Base-by-base conservation (phyloP, 2,888 invertebrate species). In the Timema cristinae region DNA sequence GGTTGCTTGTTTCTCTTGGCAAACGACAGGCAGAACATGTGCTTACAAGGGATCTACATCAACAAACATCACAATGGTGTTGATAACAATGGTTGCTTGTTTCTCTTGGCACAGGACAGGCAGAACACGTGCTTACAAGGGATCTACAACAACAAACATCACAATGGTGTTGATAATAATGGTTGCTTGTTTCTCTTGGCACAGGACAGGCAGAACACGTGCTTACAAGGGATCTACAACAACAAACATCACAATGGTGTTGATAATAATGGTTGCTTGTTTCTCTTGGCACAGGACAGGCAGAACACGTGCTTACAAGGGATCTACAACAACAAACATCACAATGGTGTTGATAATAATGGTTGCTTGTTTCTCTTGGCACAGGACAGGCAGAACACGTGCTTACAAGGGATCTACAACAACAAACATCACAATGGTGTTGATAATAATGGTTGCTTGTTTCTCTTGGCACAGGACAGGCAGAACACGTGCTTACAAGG, bases 121-220 rank as follows among this genome's bases (percentile, higher is more conserved):
- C 98, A 98, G 82, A 97, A 97, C 10, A 97, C 95, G 84, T 98
- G 98, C 80, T 97, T 98, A 82, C 97, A 98, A 48, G 97, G 97
- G 81, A 98, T 96, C 95, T 95, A 84, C 54, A 82, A 68, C 6
- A 66, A 10, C 52, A 66, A 48, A 68, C 7, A 48, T 8, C 59
- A 59, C 59, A 59, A 32, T 32, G 32, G 32, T 32, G 32, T 32
- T 32, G 32, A 32, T 32, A 32, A 32, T n/a, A n/a, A n/a, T n/a
- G n/a, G n/a, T n/a, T n/a, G n/a, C n/a, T n/a, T n/a, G n/a, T n/a
- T n/a, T 77, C 93, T 89, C 81, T 93, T 91, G 5, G 95, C 97
- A 84, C 98, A 98, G 69, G 93, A 91, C 72, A 95, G 85, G 80
- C 98, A 98, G 82, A 97, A 97, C 10, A 97, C 95, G 84, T 98